Evolutionary conservation across 2,797 vertebrate species (phyloP).

Genomic region (Aulostomus chinensis): DNA sequence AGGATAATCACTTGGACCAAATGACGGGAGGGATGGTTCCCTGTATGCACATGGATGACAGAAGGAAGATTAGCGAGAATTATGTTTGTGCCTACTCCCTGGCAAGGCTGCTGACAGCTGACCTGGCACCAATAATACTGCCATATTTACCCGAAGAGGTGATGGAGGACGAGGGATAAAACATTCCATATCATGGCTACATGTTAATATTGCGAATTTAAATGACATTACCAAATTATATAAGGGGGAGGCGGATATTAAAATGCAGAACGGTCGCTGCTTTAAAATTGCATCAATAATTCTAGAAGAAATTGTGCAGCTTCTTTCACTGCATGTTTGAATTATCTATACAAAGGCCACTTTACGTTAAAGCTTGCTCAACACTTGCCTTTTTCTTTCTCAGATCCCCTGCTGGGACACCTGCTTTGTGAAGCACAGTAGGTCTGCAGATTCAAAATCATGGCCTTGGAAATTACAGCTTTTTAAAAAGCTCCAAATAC

Average conservation of each 20-base stretch:
- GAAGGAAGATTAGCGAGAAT: slow-evolving; percentile 80
- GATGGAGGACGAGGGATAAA: slow-evolving; percentile 42
- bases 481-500: not conserved
- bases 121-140: slow-evolving; percentile 69
- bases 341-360: too few relatives aligned
- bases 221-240: slow-evolving; percentile 22
- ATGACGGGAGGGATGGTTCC: slow-evolving; percentile 70
- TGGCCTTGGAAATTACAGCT: slow-evolving; percentile 31
- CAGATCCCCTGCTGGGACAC: slow-evolving; percentile 54
- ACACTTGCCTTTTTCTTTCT: slow-evolving; percentile 39
- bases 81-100: slow-evolving; percentile 76
- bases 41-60: slow-evolving; percentile 74
- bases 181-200: slow-evolving; percentile 37
- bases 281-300: too few relatives aligned
- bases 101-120: slow-evolving; percentile 72
- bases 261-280: too few relatives aligned
- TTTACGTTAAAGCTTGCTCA: too few relatives aligned
- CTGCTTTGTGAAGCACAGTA: slow-evolving; percentile 66
- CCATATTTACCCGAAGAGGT: slow-evolving; percentile 49
- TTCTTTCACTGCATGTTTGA: too few relatives aligned
- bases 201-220: too few relatives aligned
- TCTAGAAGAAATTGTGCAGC: too few relatives aligned
- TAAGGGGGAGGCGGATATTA: slow-evolving; percentile 5
- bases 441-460: slow-evolving; percentile 44
- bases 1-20: slow-evolving; percentile 78